A percentile compares a stretch with the other conserved stretches of the same genome.
phyloP scores from a whole-genome alignment of 2,113 vertebrate species.

The Rhineura floridana region DNA sequence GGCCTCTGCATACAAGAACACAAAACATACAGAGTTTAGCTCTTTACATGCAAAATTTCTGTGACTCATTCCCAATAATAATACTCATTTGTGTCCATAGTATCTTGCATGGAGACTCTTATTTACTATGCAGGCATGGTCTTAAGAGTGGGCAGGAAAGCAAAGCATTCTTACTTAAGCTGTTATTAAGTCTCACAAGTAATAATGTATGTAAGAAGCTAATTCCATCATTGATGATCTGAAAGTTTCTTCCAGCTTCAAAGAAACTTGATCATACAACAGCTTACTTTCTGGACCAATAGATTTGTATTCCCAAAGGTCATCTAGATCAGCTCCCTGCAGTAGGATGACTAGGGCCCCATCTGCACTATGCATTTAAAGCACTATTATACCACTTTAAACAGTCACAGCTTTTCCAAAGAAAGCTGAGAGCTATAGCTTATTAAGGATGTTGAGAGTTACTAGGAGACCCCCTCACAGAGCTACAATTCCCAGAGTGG shows the following conservation, averaged over 20 bases:
- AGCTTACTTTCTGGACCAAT: neutral
- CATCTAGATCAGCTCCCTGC: neutral
- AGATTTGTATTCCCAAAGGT: neutral
- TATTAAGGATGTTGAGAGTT: too few relatives aligned
- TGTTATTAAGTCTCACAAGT: neutral
- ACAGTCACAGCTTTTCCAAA: too few relatives aligned
- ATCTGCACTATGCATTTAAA: too few relatives aligned
- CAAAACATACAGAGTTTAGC: neutral
- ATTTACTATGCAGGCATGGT: neutral
- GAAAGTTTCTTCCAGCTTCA: neutral
- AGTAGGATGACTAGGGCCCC: too few relatives aligned
- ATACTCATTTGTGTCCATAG: conserved; percentile 34
- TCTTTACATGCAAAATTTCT: conserved; percentile 39
- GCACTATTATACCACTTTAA: too few relatives aligned
- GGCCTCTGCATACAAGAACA: conserved; percentile 32
- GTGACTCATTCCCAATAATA: conserved; percentile 39
- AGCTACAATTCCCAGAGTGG: too few relatives aligned
- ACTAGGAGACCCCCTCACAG: too few relatives aligned
- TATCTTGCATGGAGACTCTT: neutral
- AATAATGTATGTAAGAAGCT: neutral
- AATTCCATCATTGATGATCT: neutral
- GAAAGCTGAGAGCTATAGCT: too few relatives aligned
- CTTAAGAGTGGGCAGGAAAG: conserved; percentile 9
- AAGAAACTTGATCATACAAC: neutral
- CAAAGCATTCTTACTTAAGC: neutral